A percentile compares a stretch with the other conserved stretches of the same genome.
Evolutionary conservation across 2,113 vertebrate species (phyloP).

Genomic region (Pycnonotus jocosus): DNA sequence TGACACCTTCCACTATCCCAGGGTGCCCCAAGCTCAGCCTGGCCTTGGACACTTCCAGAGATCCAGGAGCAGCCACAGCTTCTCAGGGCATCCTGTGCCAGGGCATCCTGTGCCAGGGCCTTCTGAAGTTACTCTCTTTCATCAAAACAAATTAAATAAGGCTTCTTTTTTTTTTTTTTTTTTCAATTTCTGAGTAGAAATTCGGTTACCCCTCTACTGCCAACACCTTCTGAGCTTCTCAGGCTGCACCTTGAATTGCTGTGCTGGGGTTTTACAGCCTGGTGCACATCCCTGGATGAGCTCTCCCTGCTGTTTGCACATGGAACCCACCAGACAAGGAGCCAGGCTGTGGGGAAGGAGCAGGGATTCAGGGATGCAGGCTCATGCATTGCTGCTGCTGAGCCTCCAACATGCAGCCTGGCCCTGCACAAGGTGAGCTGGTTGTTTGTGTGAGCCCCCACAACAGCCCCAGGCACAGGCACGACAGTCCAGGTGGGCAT

Average conservation of each 20-base stretch:
- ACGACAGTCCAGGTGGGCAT: not conserved
- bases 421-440: not conserved
- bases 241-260: not conserved
- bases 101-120: not conserved
- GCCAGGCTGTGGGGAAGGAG: not conserved
- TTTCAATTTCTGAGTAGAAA: not conserved
- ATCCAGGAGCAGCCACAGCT: not conserved
- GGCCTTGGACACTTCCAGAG: not conserved
- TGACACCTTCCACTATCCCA: not conserved
- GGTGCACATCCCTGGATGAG: not conserved
- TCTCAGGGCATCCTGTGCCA: not conserved
- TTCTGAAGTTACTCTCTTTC: not conserved
- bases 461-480: accelerated
- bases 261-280: not conserved
- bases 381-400: not conserved
- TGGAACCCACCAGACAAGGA: not conserved
- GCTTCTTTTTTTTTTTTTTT: not conserved
- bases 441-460: not conserved
- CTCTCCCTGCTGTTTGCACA: not conserved
- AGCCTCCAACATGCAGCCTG: not conserved
- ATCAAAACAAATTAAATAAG: not conserved
- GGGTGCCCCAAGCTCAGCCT: accelerated
- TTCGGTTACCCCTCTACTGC: not conserved
- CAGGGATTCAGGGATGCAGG: too few species aligned
- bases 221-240: not conserved